Conservation (phyloP, 1,140 invertebrate species). For the Drosophila eugracilis region DNA sequence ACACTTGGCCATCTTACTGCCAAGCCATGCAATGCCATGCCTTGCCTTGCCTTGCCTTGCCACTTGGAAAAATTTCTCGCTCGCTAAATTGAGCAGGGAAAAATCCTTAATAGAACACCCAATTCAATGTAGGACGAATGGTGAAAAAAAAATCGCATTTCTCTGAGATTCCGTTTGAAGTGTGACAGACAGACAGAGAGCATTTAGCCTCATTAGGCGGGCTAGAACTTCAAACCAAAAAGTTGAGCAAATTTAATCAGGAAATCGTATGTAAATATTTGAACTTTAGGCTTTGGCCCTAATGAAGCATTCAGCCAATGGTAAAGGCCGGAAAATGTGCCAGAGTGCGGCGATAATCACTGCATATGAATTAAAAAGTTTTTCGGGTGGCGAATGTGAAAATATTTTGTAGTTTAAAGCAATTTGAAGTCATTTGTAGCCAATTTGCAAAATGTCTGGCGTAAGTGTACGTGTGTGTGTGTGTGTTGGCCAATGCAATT, state of each 20-base stretch:
- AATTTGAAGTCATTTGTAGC: slow-evolving; percentile 83
- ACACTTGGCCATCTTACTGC: slow-evolving; percentile 50
- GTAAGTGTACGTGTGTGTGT: slow-evolving; percentile 23
- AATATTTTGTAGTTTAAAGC: slow-evolving; percentile 83
- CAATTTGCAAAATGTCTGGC: slow-evolving; percentile 81
- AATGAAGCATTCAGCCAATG: slow-evolving; percentile 68
- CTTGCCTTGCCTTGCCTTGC: slow-evolving; percentile 17
- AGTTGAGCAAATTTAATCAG: slow-evolving; percentile 50
- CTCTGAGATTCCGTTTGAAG: slow-evolving; percentile 26
- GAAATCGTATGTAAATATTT: slow-evolving; percentile 50
- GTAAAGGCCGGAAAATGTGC: slow-evolving; percentile 14
- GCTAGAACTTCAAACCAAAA: slow-evolving; percentile 22
- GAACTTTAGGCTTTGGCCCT: slow-evolving; percentile 52
- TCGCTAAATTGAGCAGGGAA: slow-evolving; percentile 66
- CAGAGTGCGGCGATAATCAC: slow-evolving; percentile 64
- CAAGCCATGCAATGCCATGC: too few relatives aligned
- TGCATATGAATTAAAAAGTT: slow-evolving; percentile 79
- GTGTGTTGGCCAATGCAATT: slow-evolving; percentile 73
- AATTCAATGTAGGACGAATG: not conserved
- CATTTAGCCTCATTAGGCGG: slow-evolving; percentile 36
- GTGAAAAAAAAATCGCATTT: slow-evolving; percentile 3
- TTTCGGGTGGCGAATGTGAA: slow-evolving; percentile 33
- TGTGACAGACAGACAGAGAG: slow-evolving; percentile 10
- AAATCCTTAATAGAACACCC: not conserved
- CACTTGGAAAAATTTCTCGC: slow-evolving; percentile 61